These are phyloP conservation scores for Acronicta aceris DNA, from an alignment of 2,888 invertebrate species.

Conservation along the genomic window DNA sequence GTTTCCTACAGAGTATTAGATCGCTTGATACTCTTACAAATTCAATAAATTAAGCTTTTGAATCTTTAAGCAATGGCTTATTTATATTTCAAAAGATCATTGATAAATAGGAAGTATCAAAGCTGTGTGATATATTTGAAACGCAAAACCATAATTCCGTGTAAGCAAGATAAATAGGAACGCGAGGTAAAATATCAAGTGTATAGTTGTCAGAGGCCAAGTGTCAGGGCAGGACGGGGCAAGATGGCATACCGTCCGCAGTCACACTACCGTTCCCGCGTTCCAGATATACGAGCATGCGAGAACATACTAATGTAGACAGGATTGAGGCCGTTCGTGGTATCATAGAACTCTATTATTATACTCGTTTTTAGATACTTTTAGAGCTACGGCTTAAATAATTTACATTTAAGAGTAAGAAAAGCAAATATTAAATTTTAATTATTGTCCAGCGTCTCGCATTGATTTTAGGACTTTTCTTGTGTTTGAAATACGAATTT, in stretches of 20 bases:
- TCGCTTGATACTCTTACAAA: constrained; percentile 16
- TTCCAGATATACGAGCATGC: constrained; percentile 80
- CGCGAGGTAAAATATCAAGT: constrained; percentile 58
- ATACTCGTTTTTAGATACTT: constrained; percentile 35
- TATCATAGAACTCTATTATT: constrained; percentile 43
- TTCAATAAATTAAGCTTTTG: constrained; percentile 24
- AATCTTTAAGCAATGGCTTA: no score
- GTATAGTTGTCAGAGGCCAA: constrained; percentile 71
- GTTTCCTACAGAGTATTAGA: constrained; percentile 27
- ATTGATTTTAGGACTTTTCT: no score
- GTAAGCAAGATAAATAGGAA: constrained; percentile 46
- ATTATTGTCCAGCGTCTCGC: no score
- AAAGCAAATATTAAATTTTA: no score
- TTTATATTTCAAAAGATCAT: constrained; percentile 35
- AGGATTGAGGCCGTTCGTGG: constrained; percentile 68
- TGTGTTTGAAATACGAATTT: no score
- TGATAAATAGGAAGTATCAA: constrained; percentile 38
- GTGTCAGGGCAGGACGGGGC: constrained; percentile 75
- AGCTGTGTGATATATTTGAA: constrained; percentile 32
- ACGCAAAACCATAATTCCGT: constrained; percentile 33
- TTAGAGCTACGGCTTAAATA: constrained; percentile 3
- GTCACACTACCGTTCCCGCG: constrained; percentile 83
- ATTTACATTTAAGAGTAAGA: background rate
- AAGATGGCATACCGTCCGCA: constrained; percentile 72
- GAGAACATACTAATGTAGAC: constrained; percentile 62